Evolutionary conservation across 2,888 invertebrate genomes (phyloP), one percentile per base, ranked within the genome.

Genomic region (Uloborus plumipes): DNA sequence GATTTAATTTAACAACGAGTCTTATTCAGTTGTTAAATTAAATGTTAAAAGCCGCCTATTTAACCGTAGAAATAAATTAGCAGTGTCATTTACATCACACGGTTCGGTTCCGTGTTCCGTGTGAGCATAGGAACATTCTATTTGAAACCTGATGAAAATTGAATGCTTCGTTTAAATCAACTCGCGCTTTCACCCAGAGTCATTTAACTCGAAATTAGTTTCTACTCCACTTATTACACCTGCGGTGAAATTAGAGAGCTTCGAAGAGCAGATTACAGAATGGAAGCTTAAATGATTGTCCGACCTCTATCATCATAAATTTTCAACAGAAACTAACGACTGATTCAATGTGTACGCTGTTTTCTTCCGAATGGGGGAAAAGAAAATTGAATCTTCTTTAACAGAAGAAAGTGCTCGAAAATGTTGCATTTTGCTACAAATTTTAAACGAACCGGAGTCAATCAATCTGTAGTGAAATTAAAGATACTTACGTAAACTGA

Each of bases 181-280:
- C 55, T 77, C 70, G 61, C 55, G 39, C 39, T 39, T 39, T 39
- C 39, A 39, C 53, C 62, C 47, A 55, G 64, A 77, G 77, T 77
- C 77, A 77, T 77, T 77, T 69, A 69, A 77, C 69, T 77, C 53
- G 55, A 64, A 69, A 77, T 77, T 70, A 77, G 70, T 77, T 77
- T 77, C 77, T 70, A 70, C 64, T 20, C 70, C 20, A 47, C 51
- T 75, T 55, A 69, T 39, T 39, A 70, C 64, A 69, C 75, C 75
- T 69, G 65, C 47, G 4, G 16, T 61, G 66, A 66, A 74, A 75
- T 75, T 75, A 70, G 16, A 47, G 49, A 61, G 65, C 64, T 70
- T 55, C 26, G 39, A 31, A n/a, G 26, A 39, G n/a, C 62, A 62
- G 26, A 62, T 62, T 62, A n/a, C 62, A 26, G 39, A 62, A 62